phyloP scores from a whole-genome alignment of 1,140 invertebrate genomes.

The Drosophila oshimai region DNA sequence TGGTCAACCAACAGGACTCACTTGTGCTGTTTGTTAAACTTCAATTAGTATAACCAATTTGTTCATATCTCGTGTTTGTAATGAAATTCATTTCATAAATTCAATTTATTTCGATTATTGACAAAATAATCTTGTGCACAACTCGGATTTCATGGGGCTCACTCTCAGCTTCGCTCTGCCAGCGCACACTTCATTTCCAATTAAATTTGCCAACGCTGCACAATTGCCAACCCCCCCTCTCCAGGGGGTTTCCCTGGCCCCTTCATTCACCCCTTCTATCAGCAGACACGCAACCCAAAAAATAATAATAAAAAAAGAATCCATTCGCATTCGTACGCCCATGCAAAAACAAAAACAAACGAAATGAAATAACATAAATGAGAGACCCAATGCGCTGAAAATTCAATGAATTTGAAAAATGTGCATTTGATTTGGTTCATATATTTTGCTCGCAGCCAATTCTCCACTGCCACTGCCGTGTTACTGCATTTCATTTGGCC shows the following conservation, averaged over 20 bases:
- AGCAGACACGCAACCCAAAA: constrained; percentile 41
- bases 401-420: constrained; percentile 80
- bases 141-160: constrained; percentile 24
- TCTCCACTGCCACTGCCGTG: background rate
- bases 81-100: constrained; percentile 80
- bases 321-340: background rate
- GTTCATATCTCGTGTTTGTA: constrained; percentile 41
- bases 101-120: constrained; percentile 80
- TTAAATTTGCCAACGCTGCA: constrained; percentile 75
- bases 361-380: constrained; percentile 55
- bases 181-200: constrained; percentile 70
- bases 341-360: constrained; percentile 51
- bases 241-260: background rate
- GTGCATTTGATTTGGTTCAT: constrained; percentile 78
- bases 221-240: constrained; percentile 23
- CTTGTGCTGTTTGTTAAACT: constrained; percentile 40
- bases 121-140: constrained; percentile 75
- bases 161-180: constrained; percentile 25
- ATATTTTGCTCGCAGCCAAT: constrained; percentile 39
- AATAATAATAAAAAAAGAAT: constrained; percentile 21
- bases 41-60: constrained; percentile 71
- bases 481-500: constrained; percentile 26
- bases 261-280: constrained; percentile 15
- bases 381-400: constrained; percentile 48
- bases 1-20: background rate